Percentiles rank a stretch among this genome's conserved stretches.
phyloP scores from a whole-genome alignment of 2,797 vertebrate species.

The Malacoraja senta region DNA sequence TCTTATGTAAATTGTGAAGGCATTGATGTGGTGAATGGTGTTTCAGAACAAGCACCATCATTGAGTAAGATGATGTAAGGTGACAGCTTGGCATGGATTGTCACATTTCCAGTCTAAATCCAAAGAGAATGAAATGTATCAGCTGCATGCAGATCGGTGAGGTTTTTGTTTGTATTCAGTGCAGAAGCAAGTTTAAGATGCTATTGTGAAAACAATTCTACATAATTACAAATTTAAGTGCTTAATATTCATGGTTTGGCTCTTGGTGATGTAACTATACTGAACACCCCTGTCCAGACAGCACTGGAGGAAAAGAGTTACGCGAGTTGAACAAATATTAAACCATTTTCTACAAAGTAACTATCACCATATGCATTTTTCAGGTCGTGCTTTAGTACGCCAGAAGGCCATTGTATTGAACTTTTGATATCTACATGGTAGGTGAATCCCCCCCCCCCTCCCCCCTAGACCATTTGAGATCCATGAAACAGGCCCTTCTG shows the following conservation, averaged over 20 bases:
- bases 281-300: neutral
- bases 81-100: constrained; percentile 38
- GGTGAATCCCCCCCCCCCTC: neutral
- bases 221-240: neutral
- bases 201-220: neutral
- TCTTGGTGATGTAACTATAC: neutral
- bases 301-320: neutral
- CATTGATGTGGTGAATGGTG: constrained; percentile 39
- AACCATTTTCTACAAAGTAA: neutral
- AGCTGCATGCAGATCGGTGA: neutral
- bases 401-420: neutral
- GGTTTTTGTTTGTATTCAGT: constrained; percentile 39
- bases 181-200: neutral
- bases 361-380: neutral
- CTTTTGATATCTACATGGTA: neutral
- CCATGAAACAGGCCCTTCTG: too few relatives aligned
- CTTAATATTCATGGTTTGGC: neutral
- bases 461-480: neutral
- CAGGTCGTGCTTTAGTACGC: neutral
- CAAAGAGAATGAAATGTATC: constrained; percentile 23
- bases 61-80: constrained; percentile 35
- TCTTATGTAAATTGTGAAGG: neutral
- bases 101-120: constrained; percentile 40
- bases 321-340: neutral
- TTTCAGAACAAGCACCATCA: neutral